A percentile compares a stretch with the other conserved stretches of the same genome.
Conservation (phyloP, 1,140 invertebrate species). For the Brachystomella parvula region DNA sequence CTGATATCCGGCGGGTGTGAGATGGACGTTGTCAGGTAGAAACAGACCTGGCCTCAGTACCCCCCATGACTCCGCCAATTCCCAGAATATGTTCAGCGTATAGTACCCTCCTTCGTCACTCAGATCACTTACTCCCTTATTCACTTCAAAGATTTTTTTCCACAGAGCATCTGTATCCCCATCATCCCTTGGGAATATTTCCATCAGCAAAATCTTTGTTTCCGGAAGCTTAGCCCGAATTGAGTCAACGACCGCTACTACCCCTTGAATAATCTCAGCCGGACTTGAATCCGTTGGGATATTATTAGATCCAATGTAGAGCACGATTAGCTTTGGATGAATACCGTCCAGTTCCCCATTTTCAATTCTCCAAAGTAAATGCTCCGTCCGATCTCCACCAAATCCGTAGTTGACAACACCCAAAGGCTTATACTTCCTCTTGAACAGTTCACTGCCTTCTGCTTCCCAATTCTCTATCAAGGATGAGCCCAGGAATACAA, state of each 20-base stretch:
- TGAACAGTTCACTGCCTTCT: conserved; percentile 1
- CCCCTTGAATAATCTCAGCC: neutral
- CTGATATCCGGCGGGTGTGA: neutral
- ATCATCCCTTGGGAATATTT: neutral
- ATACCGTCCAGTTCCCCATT: conserved; percentile 52
- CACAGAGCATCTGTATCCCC: neutral
- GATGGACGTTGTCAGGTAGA: neutral
- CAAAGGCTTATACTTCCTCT: conserved; percentile 19
- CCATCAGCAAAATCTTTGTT: neutral
- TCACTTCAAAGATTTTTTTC: neutral
- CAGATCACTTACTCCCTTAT: neutral
- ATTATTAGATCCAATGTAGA: conserved; percentile 23
- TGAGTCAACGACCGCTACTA: neutral
- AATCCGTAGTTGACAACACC: conserved; percentile 51
- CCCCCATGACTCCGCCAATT: neutral
- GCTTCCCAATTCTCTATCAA: conserved; percentile 1
- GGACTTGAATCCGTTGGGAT: neutral
- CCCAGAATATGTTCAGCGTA: neutral
- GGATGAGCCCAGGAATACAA: conserved; percentile 19
- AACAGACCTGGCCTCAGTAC: neutral
- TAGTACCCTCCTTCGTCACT: neutral
- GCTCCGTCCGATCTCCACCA: conserved; percentile 50
- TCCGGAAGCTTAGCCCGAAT: neutral
- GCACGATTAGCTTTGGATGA: conserved; percentile 44
- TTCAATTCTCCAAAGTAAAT: conserved; percentile 51